A percentile compares a stretch with the other conserved stretches of the same genome.
These are phyloP conservation scores for Bombus polaris DNA, from an alignment of 1,140 invertebrate species.

Conservation along the genomic window DNA sequence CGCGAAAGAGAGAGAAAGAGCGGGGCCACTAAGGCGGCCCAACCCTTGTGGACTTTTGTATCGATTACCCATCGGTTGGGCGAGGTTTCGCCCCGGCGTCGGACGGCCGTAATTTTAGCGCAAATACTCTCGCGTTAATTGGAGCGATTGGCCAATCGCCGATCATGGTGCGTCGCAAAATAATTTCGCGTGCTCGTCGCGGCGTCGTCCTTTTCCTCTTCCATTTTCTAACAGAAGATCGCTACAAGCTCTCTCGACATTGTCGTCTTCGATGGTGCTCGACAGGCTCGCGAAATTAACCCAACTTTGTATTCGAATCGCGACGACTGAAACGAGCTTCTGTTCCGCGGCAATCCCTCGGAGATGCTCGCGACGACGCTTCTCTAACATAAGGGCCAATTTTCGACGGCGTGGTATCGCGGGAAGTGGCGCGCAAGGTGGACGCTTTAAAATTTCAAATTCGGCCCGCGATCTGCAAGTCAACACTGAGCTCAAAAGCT, in stretches of 20 bases:
- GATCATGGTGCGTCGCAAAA: conserved; percentile 60
- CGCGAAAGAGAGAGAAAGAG: conserved; percentile 20
- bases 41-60: conserved; percentile 83
- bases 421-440: conserved; percentile 46
- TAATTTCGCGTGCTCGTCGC: conserved; percentile 43
- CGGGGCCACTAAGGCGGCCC: conserved; percentile 76
- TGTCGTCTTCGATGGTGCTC: conserved; percentile 3
- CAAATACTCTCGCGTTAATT: conserved; percentile 80
- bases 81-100: conserved; percentile 73
- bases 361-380: neutral
- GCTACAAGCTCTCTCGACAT: neutral
- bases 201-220: neutral
- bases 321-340: neutral
- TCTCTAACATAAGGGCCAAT: neutral
- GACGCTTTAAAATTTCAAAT: conserved; percentile 64
- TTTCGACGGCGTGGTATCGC: conserved; percentile 8
- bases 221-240: neutral
- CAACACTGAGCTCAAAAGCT: conserved; percentile 60
- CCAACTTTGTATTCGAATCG: conserved; percentile 2
- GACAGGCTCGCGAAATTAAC: conserved; percentile 26
- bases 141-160: conserved; percentile 65
- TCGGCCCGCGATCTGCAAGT: conserved; percentile 61
- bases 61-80: conserved; percentile 81
- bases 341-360: too few species aligned
- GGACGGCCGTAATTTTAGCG: conserved; percentile 76